Evolutionary conservation across 2,113 vertebrate genomes (phyloP).

Genomic region (Labeo rohita): DNA sequence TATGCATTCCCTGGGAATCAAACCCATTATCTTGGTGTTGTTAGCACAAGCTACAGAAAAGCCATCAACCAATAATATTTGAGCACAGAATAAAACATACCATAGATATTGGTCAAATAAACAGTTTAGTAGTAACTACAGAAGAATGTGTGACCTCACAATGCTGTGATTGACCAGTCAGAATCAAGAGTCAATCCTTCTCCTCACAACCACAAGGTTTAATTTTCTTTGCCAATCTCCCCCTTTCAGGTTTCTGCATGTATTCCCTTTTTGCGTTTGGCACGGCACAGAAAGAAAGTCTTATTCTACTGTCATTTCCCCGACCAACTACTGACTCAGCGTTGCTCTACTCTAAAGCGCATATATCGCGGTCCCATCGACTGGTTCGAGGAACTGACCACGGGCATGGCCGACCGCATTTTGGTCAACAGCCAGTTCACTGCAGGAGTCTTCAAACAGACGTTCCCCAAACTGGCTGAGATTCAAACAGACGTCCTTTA

Average conservation of each 20-base stretch:
- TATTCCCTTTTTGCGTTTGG: slow-evolving; percentile 88
- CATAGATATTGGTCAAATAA: no score
- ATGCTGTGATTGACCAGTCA: neutral
- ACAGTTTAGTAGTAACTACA: no score
- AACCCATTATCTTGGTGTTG: no score
- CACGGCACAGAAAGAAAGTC: slow-evolving; percentile 87
- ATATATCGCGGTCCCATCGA: slow-evolving; percentile 89
- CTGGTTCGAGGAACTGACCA: slow-evolving; percentile 92
- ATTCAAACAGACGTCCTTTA: slow-evolving; percentile 88
- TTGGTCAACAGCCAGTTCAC: slow-evolving; percentile 96
- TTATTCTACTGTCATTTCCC: slow-evolving; percentile 99
- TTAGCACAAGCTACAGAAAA: no score
- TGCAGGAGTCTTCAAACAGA: slow-evolving; percentile 86
- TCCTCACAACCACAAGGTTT: neutral
- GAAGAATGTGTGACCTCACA: neutral
- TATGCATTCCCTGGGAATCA: no score
- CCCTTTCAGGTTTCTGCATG: slow-evolving; percentile 89
- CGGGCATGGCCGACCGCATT: slow-evolving; percentile 94
- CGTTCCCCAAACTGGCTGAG: slow-evolving; percentile 82
- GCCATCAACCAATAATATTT: neutral
- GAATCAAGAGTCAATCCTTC: neutral
- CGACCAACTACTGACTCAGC: slow-evolving; percentile 89
- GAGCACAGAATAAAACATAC: neutral
- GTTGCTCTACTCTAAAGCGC: slow-evolving; percentile 82
- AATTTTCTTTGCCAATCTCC: neutral